These are phyloP conservation scores for Psittacara wagleri DNA, from an alignment of 2,113 vertebrate genomes.

Conservation along the genomic window DNA sequence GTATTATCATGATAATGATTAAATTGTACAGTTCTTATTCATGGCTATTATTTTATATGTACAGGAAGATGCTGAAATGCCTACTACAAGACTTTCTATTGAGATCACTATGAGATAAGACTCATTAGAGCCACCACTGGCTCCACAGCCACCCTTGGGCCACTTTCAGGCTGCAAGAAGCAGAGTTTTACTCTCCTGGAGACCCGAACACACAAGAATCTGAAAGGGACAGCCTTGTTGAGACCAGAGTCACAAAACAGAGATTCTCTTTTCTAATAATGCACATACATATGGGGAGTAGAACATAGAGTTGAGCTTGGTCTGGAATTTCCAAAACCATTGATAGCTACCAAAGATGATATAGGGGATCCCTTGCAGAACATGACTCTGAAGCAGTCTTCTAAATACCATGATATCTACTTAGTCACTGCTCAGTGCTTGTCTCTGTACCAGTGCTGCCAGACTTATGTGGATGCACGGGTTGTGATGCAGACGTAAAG, in stretches of 20 bases:
- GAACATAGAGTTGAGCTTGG: background rate
- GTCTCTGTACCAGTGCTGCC: background rate
- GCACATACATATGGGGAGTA: background rate
- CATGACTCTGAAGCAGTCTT: background rate
- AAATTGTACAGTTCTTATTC: background rate
- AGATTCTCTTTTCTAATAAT: background rate
- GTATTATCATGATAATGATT: background rate
- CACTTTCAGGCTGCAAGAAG: background rate
- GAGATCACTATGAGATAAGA: background rate
- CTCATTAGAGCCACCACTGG: background rate
- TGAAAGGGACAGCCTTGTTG: background rate
- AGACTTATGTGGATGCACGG: background rate
- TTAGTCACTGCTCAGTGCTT: background rate
- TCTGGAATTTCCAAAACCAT: background rate
- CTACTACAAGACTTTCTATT: background rate
- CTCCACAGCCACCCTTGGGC: background rate
- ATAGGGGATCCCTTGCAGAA: background rate
- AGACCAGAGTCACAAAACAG: background rate
- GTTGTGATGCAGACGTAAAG: background rate
- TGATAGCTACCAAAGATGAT: background rate
- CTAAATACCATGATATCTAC: background rate
- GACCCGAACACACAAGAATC: background rate
- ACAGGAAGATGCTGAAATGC: fast-evolving
- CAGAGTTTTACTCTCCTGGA: background rate
- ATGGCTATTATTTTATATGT: background rate